Conservation (phyloP, 2,888 invertebrate genomes). For the Tuta absoluta region DNA sequence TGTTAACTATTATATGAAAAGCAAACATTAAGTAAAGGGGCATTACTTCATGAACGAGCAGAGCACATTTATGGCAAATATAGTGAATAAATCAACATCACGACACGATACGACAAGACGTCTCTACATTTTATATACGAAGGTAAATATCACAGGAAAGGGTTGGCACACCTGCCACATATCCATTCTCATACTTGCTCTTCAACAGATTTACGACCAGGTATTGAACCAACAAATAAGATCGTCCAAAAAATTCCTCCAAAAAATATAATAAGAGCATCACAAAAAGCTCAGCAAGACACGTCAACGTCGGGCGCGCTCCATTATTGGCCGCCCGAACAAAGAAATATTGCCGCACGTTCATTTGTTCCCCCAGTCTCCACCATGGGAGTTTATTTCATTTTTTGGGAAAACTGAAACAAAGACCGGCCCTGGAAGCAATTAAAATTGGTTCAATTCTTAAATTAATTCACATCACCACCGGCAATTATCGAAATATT, state of each 20-base stretch:
- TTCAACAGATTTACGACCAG: constrained; percentile 73
- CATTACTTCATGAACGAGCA: background rate
- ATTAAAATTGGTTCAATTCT: constrained; percentile 24
- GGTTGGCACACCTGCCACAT: constrained; percentile 75
- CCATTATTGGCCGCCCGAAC: constrained; percentile 76
- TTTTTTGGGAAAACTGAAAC: constrained; percentile 37
- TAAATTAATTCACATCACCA: constrained; percentile 18
- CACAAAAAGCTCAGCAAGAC: constrained; percentile 74
- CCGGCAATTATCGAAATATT: constrained; percentile 25
- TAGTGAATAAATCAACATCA: constrained; percentile 27
- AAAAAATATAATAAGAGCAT: constrained; percentile 77
- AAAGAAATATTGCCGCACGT: constrained; percentile 75
- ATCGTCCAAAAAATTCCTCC: constrained; percentile 72
- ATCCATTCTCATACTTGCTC: constrained; percentile 58
- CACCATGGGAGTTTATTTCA: constrained; percentile 39
- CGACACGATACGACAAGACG: constrained; percentile 19
- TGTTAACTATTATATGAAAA: constrained; percentile 3
- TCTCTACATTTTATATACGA: constrained; percentile 29
- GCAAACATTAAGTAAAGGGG: background rate
- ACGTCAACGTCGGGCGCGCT: constrained; percentile 69
- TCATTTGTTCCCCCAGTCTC: constrained; percentile 59
- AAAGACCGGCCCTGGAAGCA: constrained; percentile 35
- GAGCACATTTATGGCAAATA: background rate
- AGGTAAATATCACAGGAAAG: constrained; percentile 49
- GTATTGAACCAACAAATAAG: constrained; percentile 78